Evolutionary conservation across 2,888 invertebrate genomes (phyloP).

Genomic region (Enchytraeus crypticus): DNA sequence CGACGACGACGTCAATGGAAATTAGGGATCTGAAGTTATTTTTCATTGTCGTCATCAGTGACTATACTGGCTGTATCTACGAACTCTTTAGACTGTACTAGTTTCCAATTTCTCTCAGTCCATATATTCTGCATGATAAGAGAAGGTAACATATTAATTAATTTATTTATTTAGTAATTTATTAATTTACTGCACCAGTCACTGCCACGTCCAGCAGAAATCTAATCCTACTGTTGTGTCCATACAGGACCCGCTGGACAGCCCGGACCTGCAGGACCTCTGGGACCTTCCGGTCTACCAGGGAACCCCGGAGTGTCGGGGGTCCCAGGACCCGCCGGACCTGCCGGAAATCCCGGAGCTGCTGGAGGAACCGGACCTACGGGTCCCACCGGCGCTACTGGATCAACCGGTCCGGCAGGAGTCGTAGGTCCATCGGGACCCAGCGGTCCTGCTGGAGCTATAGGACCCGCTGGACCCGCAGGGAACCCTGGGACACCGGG

Average conservation of each 20-base stretch:
- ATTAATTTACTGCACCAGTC: not conserved
- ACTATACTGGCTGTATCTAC: too few species aligned
- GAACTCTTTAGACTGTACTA: too few species aligned
- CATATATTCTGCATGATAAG: not conserved
- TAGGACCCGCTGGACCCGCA: not conserved
- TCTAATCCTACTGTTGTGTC: not conserved
- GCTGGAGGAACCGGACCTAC: slow-evolving; percentile 10
- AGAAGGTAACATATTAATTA: not conserved
- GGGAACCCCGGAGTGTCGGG: slow-evolving; percentile 4
- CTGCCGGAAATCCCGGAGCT: slow-evolving; percentile 1
- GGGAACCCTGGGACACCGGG: slow-evolving; percentile 5
- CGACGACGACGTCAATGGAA: too few species aligned
- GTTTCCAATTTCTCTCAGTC: not conserved
- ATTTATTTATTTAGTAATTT: not conserved
- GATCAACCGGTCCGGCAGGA: slow-evolving; percentile 11
- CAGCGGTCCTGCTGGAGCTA: not conserved
- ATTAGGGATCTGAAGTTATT: too few species aligned
- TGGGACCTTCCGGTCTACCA: slow-evolving; percentile 8
- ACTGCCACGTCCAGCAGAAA: not conserved
- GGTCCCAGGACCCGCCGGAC: not conserved
- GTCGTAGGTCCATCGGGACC: slow-evolving; percentile 2
- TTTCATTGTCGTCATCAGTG: too few species aligned
- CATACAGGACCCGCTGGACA: slow-evolving; percentile 12
- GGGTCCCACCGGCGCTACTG: slow-evolving; percentile 9
- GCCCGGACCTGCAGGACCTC: slow-evolving; percentile 14